Evolutionary conservation across 2,888 invertebrate species (phyloP), one percentile per base, ranked within the genome.

Genomic region (Netelia virgata): DNA sequence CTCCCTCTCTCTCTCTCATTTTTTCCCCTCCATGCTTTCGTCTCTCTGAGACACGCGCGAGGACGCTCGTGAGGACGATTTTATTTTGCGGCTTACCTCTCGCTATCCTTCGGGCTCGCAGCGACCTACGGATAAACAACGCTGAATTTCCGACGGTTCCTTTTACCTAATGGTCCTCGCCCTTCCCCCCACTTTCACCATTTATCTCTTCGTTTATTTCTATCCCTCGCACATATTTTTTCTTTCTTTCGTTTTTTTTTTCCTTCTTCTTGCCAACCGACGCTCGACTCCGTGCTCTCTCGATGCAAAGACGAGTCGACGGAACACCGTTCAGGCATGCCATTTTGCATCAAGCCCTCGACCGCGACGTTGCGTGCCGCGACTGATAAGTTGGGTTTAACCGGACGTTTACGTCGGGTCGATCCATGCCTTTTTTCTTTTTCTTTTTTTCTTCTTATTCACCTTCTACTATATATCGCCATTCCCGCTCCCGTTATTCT

Each of bases 381-480:
- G 89, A 90, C 88, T 90, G 90, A 91, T 90, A 91, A 91, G 86
- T 89, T 83, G 59, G 79, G 69, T 83, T 88, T 85, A 86, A 88
- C 84, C 86, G 87, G 78, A 83, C 87, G 85, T 84, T 87, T 86
- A 83, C 78, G 77, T 87, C 79, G 50, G 80, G 69, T 63, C 61
- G 63, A 68, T 74, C 81, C 82, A 72, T 86, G 84, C 81, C 80
- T 88, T 82, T 68, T 68, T 73, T 16, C 70, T 47, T 53, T 43
- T 53, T 23, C 10, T 59, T 55, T 63, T 55, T 28, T 47, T 36
- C 23, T 23, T 16, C 47, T 68, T 66, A n/a, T 28, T 59, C n/a
- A 16, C 14, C 20, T 14, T 50, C 43, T 16, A 28, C 23, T 57
- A 43, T 66, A 28, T 23, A n/a, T 36, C 57, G 20, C 5, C 18